Evolutionary conservation across 1,140 invertebrate genomes (phyloP), one percentile per base, ranked within the genome.

Genomic region (Aphaenogaster rudis): DNA sequence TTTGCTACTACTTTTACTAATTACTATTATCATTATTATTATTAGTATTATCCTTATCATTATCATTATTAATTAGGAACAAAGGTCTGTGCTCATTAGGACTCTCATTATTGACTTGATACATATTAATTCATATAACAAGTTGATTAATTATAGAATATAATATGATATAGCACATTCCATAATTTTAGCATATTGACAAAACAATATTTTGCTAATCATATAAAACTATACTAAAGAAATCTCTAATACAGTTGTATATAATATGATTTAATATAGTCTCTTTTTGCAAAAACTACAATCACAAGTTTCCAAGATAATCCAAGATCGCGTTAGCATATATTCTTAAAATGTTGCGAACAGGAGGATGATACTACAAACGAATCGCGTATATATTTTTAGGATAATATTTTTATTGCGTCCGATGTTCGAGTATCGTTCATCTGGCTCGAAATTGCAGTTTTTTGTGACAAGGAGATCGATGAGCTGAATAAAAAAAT

Each of bases 401-500:
- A 61, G 6, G 21, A 28, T 28, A 28, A 28, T 64, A n/a, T 64
- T 36, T 33, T 28, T 28, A 48, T 79, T 50, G n/a, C 45, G 6
- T 64, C 36, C 13, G 5, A 28, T 42, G 6, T 15, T 28, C 13
- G 11, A 81, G 39, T 33, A 17, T 66, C 36, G 6, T 69, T 72
- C 15, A 45, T 59, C n/a, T 57, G 28, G 28, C 15, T 7, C 13
- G 1, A 48, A 7, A 66, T 57, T 42, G 5, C 3, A 28, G 0
- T 45, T 71, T 2, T 33, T 36, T 9, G 5, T 28, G 28, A 33
- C 6, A 7, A 61, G 21, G 9, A 63, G 42, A 79, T 79, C n/a
- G 45, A 33, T 36, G 36, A 6, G 17, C 28, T 39, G 28, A 81
- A 82, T 82, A 82, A 72, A n/a, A 28, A 82, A 54, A 61, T 61